A percentile compares a stretch with the other conserved stretches of the same genome.
phyloP scores from a whole-genome alignment of 2,797 vertebrate genomes.

The Pygocentrus nattereri region DNA sequence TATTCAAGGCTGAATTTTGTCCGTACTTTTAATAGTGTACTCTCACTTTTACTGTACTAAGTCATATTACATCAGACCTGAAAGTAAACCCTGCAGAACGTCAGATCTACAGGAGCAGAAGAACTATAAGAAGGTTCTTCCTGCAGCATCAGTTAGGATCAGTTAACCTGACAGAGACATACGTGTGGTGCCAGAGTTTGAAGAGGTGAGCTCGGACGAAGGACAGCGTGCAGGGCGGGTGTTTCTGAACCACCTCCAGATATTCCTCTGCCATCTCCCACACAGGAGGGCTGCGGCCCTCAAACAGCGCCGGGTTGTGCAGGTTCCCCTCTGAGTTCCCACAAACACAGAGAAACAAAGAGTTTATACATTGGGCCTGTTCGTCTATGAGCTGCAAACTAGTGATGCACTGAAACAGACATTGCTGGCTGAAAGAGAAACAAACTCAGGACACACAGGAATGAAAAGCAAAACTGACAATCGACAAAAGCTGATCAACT shows the following conservation, averaged over 20 bases:
- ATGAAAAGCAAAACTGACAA: too few relatives aligned
- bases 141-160: background rate
- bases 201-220: slow-evolving; percentile 95
- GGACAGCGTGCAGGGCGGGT: slow-evolving; percentile 90
- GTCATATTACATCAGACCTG: too few relatives aligned
- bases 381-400: too few relatives aligned
- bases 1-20: too few relatives aligned
- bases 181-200: slow-evolving; percentile 99
- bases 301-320: slow-evolving; percentile 95
- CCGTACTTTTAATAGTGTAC: too few relatives aligned
- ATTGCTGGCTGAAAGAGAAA: too few relatives aligned
- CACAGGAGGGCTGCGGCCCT: slow-evolving; percentile 89
- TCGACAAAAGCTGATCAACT: too few relatives aligned
- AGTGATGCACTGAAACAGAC: too few relatives aligned
- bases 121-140: slow-evolving; percentile 67
- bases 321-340: slow-evolving; percentile 90
- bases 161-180: slow-evolving; percentile 64
- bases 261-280: slow-evolving; percentile 99
- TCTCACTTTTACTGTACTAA: too few relatives aligned
- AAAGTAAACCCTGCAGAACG: too few relatives aligned
- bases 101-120: background rate
- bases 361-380: background rate
- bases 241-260: slow-evolving; percentile 86
- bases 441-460: too few relatives aligned
- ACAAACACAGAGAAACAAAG: background rate